A percentile compares a stretch with the other conserved stretches of the same genome.
phyloP scores from a whole-genome alignment of 2,888 invertebrate species.

The Bombylius discolor region DNA sequence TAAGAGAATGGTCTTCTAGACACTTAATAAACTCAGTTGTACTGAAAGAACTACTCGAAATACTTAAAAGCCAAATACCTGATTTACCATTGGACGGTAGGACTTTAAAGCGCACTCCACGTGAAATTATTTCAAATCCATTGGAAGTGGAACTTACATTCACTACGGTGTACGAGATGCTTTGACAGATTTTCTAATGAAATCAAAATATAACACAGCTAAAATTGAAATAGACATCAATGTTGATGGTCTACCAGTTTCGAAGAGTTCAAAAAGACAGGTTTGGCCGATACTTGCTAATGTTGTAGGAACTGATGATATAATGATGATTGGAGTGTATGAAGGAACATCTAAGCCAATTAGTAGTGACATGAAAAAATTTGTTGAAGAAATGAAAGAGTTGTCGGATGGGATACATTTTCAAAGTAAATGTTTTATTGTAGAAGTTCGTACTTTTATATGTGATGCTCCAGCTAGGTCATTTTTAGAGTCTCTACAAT shows the following conservation, averaged over 20 bases:
- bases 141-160: not conserved
- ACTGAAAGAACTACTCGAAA: too few relatives aligned
- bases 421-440: conserved; percentile 5
- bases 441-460: conserved; percentile 6
- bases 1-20: too few relatives aligned
- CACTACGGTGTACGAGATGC: conserved; percentile 12
- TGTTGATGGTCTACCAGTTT: conserved; percentile 7
- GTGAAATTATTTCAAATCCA: too few relatives aligned
- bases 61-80: too few relatives aligned
- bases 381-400: conserved; percentile 6
- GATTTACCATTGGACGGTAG: too few relatives aligned
- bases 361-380: conserved; percentile 3
- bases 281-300: conserved; percentile 10
- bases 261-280: conserved; percentile 9
- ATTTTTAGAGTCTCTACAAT: not conserved
- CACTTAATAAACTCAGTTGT: too few relatives aligned
- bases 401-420: conserved; percentile 2
- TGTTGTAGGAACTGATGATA: conserved; percentile 2
- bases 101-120: too few relatives aligned
- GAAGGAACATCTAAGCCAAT: conserved; percentile 5
- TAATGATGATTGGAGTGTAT: conserved; percentile 5
- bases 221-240: not conserved
- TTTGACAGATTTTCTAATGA: conserved; percentile 7
- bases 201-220: conserved; percentile 2
- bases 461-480: not conserved